Evolutionary conservation across 2,888 invertebrate genomes (phyloP).

Genomic region (Ctenicera cuprea): DNA sequence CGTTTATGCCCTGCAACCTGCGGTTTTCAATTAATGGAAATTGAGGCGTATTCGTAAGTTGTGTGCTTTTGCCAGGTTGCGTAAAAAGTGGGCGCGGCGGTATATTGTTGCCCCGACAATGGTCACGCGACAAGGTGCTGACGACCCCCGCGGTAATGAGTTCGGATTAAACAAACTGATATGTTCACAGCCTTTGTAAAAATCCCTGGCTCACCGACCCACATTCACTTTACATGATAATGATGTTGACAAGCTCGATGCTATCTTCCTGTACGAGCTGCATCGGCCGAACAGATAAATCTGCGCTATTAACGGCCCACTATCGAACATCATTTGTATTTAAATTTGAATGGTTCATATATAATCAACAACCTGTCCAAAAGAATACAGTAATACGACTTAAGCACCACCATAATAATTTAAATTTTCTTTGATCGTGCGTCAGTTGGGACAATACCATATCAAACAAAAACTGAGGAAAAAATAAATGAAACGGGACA

Average conservation of each 20-base stretch:
- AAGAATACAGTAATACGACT: not conserved
- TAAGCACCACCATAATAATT: not conserved
- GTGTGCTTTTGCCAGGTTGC: slow-evolving; percentile 49
- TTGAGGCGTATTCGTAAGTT: slow-evolving; percentile 43
- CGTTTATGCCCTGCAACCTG: slow-evolving; percentile 55
- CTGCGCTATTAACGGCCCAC: slow-evolving; percentile 47
- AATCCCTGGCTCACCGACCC: slow-evolving; percentile 53
- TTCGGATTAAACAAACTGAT: slow-evolving; percentile 54
- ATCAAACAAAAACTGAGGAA: too few relatives aligned
- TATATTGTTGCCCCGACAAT: slow-evolving; percentile 49
- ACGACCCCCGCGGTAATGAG: slow-evolving; percentile 54
- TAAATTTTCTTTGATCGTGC: too few relatives aligned
- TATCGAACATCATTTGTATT: slow-evolving; percentile 42
- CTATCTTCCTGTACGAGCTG: slow-evolving; percentile 47
- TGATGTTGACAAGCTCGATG: slow-evolving; percentile 53
- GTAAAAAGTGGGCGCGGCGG: slow-evolving; percentile 50
- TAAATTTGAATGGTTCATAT: slow-evolving; percentile 16
- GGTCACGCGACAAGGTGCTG: slow-evolving; percentile 54
- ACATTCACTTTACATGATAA: slow-evolving; percentile 54
- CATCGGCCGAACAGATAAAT: slow-evolving; percentile 48
- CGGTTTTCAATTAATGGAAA: slow-evolving; percentile 57
- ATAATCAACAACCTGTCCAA: slow-evolving; percentile 4
- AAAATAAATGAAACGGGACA: too few relatives aligned
- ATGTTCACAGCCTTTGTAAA: slow-evolving; percentile 52
- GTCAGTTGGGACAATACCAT: too few relatives aligned